A percentile compares a stretch with the other conserved stretches of the same genome.
These are phyloP conservation scores for Carollia perspicillata DNA, from an alignment of 2,113 vertebrate genomes.

Conservation along the genomic window DNA sequence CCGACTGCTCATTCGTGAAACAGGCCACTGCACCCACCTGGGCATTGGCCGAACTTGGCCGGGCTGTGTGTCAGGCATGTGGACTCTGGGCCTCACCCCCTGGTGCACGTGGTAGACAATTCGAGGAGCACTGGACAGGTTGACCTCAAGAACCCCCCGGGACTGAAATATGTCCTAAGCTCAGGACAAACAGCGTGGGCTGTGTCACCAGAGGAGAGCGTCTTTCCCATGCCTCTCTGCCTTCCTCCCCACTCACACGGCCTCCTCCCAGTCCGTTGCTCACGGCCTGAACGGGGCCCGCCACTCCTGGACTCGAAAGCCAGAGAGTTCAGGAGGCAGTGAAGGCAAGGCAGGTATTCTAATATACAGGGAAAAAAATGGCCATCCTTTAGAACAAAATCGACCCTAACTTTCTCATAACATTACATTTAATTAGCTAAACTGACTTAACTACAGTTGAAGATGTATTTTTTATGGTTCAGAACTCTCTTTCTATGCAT, in stretches of 20 bases:
- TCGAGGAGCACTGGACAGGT: rapidly evolving
- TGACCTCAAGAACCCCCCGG: background rate
- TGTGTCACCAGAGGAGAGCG: background rate
- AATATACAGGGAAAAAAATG: background rate
- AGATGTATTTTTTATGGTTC: background rate
- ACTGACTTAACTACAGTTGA: background rate
- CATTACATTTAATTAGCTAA: background rate
- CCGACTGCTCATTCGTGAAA: background rate
- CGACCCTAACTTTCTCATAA: background rate
- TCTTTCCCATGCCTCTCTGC: background rate
- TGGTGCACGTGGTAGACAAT: rapidly evolving
- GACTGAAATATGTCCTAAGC: rapidly evolving
- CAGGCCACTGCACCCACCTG: rapidly evolving
- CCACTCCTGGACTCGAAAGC: background rate
- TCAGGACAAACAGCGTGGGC: background rate
- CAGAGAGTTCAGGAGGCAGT: background rate
- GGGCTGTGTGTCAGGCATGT: rapidly evolving
- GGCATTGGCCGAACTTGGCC: background rate
- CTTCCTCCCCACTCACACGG: too few relatives aligned
- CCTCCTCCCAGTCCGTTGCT: rapidly evolving
- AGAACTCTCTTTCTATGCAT: background rate
- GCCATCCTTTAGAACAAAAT: background rate
- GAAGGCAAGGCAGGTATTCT: background rate
- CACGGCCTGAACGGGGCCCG: background rate
- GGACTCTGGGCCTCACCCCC: background rate